Percentiles rank a stretch among this genome's conserved stretches.
phyloP scores from a whole-genome alignment of 2,113 vertebrate species.

The Alligator sinensis region DNA sequence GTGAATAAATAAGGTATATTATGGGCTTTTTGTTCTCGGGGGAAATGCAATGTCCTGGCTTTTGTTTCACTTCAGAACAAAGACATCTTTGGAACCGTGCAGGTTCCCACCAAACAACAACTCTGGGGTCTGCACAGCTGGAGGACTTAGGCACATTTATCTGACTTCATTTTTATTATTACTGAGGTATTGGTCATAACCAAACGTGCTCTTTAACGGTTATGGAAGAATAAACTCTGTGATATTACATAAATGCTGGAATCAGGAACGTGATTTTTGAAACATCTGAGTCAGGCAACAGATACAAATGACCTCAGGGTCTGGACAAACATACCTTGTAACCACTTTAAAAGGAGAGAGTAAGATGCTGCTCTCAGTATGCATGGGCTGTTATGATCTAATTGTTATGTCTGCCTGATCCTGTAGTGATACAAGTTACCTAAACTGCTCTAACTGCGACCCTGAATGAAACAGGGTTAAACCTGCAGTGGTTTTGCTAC shows the following conservation, averaged over 20 bases:
- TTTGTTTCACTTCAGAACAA: neutral
- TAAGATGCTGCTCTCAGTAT: too few species aligned
- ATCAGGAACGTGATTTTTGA: neutral
- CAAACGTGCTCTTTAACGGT: neutral
- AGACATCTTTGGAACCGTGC: neutral
- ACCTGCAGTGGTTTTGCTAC: too few species aligned
- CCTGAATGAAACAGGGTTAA: too few species aligned
- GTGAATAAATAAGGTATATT: too few species aligned
- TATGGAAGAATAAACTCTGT: neutral
- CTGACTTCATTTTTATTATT: neutral
- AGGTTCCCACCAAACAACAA: neutral
- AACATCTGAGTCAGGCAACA: neutral
- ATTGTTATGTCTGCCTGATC: too few species aligned
- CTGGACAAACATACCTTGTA: too few species aligned
- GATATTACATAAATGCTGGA: neutral
- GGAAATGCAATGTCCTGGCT: too few species aligned
- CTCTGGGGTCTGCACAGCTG: neutral
- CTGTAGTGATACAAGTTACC: too few species aligned
- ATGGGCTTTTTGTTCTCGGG: too few species aligned
- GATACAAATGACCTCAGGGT: neutral
- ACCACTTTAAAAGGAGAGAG: too few species aligned
- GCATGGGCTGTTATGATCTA: too few species aligned
- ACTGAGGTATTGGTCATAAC: neutral
- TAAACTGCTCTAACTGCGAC: too few species aligned
- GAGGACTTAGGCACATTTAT: neutral